These are phyloP conservation scores for Pelodytes ibericus DNA, from an alignment of 2,797 vertebrate genomes.

Conservation along the genomic window DNA sequence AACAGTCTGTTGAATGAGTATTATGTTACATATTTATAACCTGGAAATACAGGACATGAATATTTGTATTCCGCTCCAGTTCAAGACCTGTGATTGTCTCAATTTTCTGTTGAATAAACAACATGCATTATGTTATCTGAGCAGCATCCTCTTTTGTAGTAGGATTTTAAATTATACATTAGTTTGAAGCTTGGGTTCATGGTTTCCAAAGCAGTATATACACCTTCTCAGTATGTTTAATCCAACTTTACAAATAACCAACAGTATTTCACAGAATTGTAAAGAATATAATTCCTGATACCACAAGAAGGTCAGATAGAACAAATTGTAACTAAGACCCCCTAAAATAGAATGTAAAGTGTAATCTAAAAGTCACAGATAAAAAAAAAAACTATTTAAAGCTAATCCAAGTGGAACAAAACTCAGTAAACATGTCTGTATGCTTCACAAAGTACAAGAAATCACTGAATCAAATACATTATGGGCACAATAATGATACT, in stretches of 20 bases:
- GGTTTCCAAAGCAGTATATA: neutral
- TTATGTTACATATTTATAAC: neutral
- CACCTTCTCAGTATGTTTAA: constrained; percentile 8
- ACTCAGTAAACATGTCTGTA: neutral
- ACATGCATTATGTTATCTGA: neutral
- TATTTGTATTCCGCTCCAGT: neutral
- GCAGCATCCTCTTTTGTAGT: neutral
- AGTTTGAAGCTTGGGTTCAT: neutral
- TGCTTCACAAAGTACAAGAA: neutral
- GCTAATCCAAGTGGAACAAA: neutral
- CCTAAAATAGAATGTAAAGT: neutral
- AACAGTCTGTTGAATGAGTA: neutral
- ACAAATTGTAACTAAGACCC: neutral
- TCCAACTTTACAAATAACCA: neutral
- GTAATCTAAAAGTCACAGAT: neutral
- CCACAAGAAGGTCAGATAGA: neutral
- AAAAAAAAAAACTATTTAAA: neutral
- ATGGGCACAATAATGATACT: neutral
- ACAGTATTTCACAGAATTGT: neutral
- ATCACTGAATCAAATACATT: neutral
- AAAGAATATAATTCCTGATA: neutral
- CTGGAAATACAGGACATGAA: neutral
- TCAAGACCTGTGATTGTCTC: neutral
- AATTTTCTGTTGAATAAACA: neutral
- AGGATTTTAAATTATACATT: constrained; percentile 2